Evolutionary conservation across 2,888 invertebrate species (phyloP).

Genomic region (Ypsolopha sequella): DNA sequence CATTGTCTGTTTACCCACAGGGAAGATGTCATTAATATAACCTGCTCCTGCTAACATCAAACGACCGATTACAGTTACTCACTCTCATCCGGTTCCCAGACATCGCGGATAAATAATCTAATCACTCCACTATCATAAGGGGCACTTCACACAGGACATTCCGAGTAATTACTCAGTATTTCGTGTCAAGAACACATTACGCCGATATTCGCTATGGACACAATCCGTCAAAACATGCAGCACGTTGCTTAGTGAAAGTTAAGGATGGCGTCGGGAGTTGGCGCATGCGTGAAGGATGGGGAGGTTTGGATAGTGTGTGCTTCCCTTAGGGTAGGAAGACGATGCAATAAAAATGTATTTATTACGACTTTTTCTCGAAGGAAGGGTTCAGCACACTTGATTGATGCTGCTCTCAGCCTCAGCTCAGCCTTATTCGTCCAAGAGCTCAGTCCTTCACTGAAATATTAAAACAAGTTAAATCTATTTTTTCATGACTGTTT

Average conservation of each 20-base stretch:
- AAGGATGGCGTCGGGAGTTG: constrained; percentile 54
- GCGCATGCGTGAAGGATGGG: constrained; percentile 49
- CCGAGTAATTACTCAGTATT: constrained; percentile 16
- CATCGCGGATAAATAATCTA: neutral
- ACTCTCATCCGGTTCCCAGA: neutral
- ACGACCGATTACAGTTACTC: constrained; percentile 7
- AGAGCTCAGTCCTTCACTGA: too few species aligned
- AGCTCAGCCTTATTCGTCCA: too few species aligned
- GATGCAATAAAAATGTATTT: constrained; percentile 6
- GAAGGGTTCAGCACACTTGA: too few species aligned
- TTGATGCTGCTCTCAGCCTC: too few species aligned
- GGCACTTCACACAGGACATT: constrained; percentile 41
- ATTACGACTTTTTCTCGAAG: neutral
- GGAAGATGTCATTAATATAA: constrained; percentile 18
- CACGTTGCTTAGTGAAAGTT: constrained; percentile 45
- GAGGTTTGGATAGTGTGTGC: neutral
- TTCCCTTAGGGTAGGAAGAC: neutral
- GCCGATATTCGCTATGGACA: constrained; percentile 33
- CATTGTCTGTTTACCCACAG: neutral
- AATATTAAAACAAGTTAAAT: too few species aligned
- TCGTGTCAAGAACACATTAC: constrained; percentile 67
- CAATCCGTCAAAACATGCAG: constrained; percentile 52
- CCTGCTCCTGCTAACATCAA: constrained; percentile 12
- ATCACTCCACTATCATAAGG: constrained; percentile 50
- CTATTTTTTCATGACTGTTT: too few species aligned